A percentile compares a stretch with the other conserved stretches of the same genome.
These are phyloP conservation scores for Vultur gryphus DNA, from an alignment of 2,797 vertebrate genomes.

Conservation along the genomic window DNA sequence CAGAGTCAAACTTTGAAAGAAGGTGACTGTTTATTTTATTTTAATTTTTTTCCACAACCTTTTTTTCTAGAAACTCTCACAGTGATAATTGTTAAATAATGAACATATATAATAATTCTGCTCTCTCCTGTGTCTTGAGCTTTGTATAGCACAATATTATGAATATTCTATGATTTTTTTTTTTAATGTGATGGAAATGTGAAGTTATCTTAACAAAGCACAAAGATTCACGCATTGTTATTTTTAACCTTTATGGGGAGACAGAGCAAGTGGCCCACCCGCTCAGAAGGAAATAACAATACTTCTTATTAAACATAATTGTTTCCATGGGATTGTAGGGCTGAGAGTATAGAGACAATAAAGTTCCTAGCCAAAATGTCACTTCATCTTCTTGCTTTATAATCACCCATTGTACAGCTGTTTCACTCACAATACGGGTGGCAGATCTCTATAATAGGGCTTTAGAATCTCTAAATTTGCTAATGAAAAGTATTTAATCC, in stretches of 20 bases:
- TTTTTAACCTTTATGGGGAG: conserved; percentile 17
- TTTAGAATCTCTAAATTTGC: conserved; percentile 36
- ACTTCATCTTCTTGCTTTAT: conserved; percentile 21
- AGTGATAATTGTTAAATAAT: conserved; percentile 2
- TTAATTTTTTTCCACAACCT: not conserved
- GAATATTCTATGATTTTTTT: not conserved
- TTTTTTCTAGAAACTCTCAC: not conserved
- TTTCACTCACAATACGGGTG: not conserved
- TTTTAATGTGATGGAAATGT: not conserved
- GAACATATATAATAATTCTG: not conserved
- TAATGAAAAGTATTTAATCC: conserved; percentile 56
- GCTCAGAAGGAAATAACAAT: conserved; percentile 15
- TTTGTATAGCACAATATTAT: conserved; percentile 9
- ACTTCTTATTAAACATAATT: conserved; percentile 37
- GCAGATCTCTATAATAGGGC: conserved; percentile 21
- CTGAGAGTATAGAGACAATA: conserved; percentile 3
- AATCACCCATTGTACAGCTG: conserved; percentile 9
- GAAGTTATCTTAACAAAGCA: not conserved
- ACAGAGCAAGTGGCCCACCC: not conserved
- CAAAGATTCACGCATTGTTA: not conserved
- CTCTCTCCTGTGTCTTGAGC: not conserved
- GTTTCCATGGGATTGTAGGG: conserved; percentile 41
- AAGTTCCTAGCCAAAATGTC: not conserved
- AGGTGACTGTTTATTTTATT: not conserved
- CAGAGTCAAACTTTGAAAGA: not conserved